Percentiles rank a stretch among this genome's conserved stretches.
Evolutionary conservation across 2,888 invertebrate genomes (phyloP).

Genomic region (Therioaphis trifolii): DNA sequence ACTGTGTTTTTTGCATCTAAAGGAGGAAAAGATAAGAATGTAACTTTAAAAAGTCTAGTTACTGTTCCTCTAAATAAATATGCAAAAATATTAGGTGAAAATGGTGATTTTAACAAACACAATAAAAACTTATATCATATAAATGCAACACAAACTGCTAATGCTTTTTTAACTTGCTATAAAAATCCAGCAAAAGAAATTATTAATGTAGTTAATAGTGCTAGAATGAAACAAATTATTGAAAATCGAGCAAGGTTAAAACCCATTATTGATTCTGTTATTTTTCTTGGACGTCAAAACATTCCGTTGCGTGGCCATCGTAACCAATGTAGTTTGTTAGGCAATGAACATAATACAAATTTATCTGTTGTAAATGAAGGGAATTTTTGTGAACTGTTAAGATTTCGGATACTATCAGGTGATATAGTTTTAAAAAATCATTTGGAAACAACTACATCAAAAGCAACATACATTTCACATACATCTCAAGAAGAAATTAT

Average conservation of each 20-base stretch:
- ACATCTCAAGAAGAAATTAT: no score
- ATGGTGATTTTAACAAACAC: neutral
- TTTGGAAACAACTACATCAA: slow-evolving; percentile 58
- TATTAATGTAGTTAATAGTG: neutral
- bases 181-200: slow-evolving; percentile 14
- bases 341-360: no score
- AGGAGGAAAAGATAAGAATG: neutral
- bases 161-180: neutral
- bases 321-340: no score
- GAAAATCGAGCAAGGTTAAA: neutral
- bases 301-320: no score
- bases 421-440: slow-evolving; percentile 65
- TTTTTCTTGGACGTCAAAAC: no score
- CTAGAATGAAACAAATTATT: neutral
- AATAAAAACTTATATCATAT: neutral
- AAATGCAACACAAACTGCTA: neutral
- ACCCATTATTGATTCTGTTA: slow-evolving; percentile 3
- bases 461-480: slow-evolving; percentile 1
- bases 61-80: neutral
- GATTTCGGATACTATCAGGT: slow-evolving; percentile 66
- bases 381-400: slow-evolving; percentile 67
- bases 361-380: slow-evolving; percentile 66
- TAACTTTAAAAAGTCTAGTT: slow-evolving; percentile 4
- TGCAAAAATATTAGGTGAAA: slow-evolving; percentile 20
- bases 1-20: neutral